Evolutionary conservation across 2,797 vertebrate species (phyloP).

Genomic region (Phrynocephalus forsythii): DNA sequence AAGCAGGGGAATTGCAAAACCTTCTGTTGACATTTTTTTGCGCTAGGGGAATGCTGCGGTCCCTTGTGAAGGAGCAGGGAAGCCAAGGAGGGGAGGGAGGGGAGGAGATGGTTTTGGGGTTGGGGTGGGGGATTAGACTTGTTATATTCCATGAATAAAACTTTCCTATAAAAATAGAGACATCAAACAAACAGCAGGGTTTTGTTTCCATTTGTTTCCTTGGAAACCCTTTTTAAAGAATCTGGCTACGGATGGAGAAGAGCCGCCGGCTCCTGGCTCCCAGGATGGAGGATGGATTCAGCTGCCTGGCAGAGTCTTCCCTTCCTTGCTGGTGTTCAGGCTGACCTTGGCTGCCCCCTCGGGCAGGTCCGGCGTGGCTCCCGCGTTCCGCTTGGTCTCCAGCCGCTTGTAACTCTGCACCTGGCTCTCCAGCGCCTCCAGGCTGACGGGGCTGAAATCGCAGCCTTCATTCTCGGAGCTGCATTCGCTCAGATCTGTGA

Average conservation of each 20-base stretch:
- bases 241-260: not conserved
- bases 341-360: not conserved
- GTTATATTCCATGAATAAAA: slow-evolving; percentile 32
- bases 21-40: no score
- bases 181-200: slow-evolving; percentile 7
- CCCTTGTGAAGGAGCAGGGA: slow-evolving; percentile 1
- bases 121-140: not conserved
- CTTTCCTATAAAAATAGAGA: slow-evolving; percentile 53
- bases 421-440: slow-evolving; percentile 39
- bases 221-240: not conserved
- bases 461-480: slow-evolving; percentile 84
- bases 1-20: not conserved
- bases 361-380: not conserved
- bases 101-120: not conserved
- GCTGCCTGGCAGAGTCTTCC: not conserved
- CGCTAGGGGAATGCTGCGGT: not conserved
- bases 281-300: not conserved
- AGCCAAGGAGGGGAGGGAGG: not conserved
- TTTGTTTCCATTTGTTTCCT: not conserved
- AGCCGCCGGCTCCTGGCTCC: not conserved
- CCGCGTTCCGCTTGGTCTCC: not conserved
- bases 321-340: not conserved
- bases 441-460: slow-evolving; percentile 79
- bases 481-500: slow-evolving; percentile 92
- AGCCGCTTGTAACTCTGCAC: slow-evolving; percentile 26